These are phyloP conservation scores for Malaclemys terrapin DNA, from an alignment of 2,113 vertebrate genomes.

Conservation along the genomic window DNA sequence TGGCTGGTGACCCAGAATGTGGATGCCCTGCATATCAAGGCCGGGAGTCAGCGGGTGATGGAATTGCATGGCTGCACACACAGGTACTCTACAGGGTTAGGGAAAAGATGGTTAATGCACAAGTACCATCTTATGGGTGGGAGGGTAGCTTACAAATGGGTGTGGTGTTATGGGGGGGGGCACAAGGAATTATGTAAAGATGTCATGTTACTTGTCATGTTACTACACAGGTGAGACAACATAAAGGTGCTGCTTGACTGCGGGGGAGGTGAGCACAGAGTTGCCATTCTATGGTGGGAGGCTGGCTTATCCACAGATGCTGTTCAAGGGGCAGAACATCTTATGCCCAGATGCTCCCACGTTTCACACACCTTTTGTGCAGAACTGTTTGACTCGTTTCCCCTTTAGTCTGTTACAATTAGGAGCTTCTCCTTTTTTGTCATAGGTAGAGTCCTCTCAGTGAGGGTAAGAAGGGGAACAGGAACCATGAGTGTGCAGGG, in stretches of 20 bases:
- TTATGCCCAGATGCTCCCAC: not conserved
- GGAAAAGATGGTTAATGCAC: not conserved
- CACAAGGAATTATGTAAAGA: not conserved
- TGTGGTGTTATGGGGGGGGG: not conserved
- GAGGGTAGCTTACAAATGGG: not conserved
- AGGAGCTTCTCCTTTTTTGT: not conserved
- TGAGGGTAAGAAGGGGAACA: not conserved
- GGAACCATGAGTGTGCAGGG: not conserved
- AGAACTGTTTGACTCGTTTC: not conserved
- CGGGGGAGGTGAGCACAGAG: not conserved
- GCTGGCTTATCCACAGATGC: not conserved
- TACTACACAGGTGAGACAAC: not conserved
- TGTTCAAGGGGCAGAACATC: not conserved
- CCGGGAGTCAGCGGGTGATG: constrained; percentile 88
- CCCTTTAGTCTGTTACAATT: not conserved
- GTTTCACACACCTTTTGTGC: rapidly evolving
- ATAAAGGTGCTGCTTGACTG: not conserved
- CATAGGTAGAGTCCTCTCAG: not conserved
- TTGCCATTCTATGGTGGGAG: not conserved
- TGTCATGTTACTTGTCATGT: rapidly evolving
- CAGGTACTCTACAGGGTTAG: constrained; percentile 78
- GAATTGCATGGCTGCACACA: constrained; percentile 94
- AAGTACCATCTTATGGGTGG: rapidly evolving
- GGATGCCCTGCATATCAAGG: constrained; percentile 93
- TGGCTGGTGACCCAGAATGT: constrained; percentile 99